Evolutionary conservation across 2,888 invertebrate species (phyloP).

Genomic region (Papilio protenor): DNA sequence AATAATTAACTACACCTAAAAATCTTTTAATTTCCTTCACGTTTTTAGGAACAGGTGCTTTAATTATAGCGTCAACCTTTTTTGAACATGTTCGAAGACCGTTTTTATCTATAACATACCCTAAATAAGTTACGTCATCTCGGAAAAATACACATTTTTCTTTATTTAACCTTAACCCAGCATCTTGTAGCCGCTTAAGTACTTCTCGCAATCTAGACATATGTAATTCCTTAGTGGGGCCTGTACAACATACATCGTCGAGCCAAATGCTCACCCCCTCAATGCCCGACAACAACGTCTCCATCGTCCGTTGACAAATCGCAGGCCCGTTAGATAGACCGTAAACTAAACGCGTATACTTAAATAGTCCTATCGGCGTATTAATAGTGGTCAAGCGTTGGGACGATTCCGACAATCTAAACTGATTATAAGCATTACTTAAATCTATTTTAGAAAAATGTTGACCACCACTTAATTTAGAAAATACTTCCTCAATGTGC

Average conservation of each 20-base stretch:
- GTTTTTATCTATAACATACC: constrained; percentile 46
- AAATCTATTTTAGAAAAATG: too few relatives aligned
- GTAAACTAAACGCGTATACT: too few relatives aligned
- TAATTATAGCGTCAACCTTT: constrained; percentile 50
- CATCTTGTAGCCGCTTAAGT: constrained; percentile 37
- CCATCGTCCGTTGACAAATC: too few relatives aligned
- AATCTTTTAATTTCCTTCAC: constrained; percentile 49
- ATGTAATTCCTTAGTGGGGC: constrained; percentile 42
- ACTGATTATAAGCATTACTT: too few relatives aligned
- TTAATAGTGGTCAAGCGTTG: too few relatives aligned
- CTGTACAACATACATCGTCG: constrained; percentile 47
- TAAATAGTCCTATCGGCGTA: too few relatives aligned
- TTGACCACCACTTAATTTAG: too few relatives aligned
- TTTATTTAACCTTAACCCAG: constrained; percentile 43
- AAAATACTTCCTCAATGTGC: too few relatives aligned
- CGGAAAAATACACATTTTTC: too few relatives aligned
- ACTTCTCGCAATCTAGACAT: constrained; percentile 40
- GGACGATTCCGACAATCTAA: too few relatives aligned
- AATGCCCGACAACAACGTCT: too few relatives aligned
- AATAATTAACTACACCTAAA: constrained; percentile 52
- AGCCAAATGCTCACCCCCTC: constrained; percentile 47
- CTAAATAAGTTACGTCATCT: constrained; percentile 48
- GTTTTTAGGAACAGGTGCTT: constrained; percentile 47
- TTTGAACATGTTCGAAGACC: constrained; percentile 45
- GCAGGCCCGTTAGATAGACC: too few relatives aligned